Evolutionary conservation across 2,888 invertebrate species (phyloP), one percentile per base, ranked within the genome.

Genomic region (Timema cristinae): DNA sequence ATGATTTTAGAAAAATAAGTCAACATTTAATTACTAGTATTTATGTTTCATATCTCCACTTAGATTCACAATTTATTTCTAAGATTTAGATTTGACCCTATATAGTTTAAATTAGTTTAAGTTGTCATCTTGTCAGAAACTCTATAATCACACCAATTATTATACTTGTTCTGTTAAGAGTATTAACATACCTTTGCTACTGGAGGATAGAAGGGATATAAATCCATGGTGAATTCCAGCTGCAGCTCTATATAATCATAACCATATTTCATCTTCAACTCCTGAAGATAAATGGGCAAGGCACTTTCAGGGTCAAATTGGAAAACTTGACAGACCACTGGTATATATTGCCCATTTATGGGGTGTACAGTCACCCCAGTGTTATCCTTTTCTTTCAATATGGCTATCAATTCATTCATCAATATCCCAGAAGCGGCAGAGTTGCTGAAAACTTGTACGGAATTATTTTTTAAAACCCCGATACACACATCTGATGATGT

Each of bases 121-220:
- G 32, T 32, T 32, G 32, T 32, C 32, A 32, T 32, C 32, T 2
- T 32, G 32, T 32, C 32, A 32, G 1, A 32, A 32, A 32, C 1
- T 32, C 32, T 2, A 32, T 32, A 4, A 32, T 32, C 32, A 32
- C 32, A 32, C 32, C 32, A 32, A 32, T 32, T 32, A 32, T 32
- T 32, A 32, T 32, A 32, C 32, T 32, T 4, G 32, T 32, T 32
- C 32, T 32, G 32, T 32, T 32, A 32, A 32, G 32, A n/a, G 1
- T 32, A 32, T 32, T 32, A 32, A 32, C 32, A 32, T 32, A 32
- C 32, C 32, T 32, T 32, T 32, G 32, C 32, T 11, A 63, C 48
- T 1, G 82, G 82, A 61, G 82, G 82, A 75, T 81, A 82, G 75
- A 81, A 81, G n/a, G 82, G 82, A 74, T 81, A 81, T 32, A 81